Percentiles rank a stretch among this genome's conserved stretches.
phyloP scores from a whole-genome alignment of 2,113 vertebrate species.

The Macheiramphus alcinus region DNA sequence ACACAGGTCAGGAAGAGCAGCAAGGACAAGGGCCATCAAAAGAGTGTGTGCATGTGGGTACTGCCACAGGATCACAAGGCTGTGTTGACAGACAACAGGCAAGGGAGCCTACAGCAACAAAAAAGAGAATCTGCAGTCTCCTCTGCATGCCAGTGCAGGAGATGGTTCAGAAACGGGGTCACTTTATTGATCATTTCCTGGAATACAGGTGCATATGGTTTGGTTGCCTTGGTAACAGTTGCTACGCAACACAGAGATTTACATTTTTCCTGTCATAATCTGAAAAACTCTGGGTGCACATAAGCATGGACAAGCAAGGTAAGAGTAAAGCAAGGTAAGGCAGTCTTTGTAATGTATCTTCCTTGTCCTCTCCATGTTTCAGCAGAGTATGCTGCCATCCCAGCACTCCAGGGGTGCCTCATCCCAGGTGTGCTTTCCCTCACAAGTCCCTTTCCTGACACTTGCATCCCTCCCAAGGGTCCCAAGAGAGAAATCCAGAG shows the following conservation, averaged over 20 bases:
- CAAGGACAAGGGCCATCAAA: neutral
- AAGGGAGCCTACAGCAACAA: neutral
- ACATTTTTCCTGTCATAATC: slow-evolving; percentile 40
- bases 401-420: neutral
- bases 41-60: fast-evolving
- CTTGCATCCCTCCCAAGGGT: neutral
- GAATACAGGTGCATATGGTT: slow-evolving; percentile 39
- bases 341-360: neutral
- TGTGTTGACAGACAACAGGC: neutral
- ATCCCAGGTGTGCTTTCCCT: neutral
- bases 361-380: neutral
- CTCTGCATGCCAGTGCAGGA: neutral
- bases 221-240: slow-evolving; percentile 59
- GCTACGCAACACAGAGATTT: slow-evolving; percentile 51
- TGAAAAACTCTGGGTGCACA: neutral
- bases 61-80: neutral
- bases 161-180: slow-evolving; percentile 29
- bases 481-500: neutral
- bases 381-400: neutral
- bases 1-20: neutral
- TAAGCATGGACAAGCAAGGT: neutral
- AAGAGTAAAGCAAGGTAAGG: neutral
- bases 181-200: slow-evolving; percentile 52
- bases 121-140: neutral
- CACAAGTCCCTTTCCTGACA: neutral